Evolutionary conservation across 2,113 vertebrate species (phyloP).

Genomic region (Gadus chalcogrammus): DNA sequence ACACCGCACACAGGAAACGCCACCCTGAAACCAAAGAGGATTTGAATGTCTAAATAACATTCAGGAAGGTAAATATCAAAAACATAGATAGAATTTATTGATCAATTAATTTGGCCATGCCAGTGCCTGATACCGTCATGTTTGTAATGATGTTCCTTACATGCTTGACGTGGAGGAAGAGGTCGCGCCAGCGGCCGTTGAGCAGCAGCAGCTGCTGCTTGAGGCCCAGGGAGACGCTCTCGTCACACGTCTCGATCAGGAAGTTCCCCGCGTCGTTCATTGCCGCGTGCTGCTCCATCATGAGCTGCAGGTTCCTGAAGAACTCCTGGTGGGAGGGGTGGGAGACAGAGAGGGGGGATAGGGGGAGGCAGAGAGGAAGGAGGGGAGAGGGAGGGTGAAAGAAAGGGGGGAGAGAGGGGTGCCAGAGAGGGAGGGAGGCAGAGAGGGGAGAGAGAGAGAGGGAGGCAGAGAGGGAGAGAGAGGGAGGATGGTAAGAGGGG

Average conservation of each 20-base stretch:
- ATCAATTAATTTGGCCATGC: not conserved
- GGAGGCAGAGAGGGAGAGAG: slow-evolving; percentile 35
- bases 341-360: not conserved
- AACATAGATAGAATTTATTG: not conserved
- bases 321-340: slow-evolving; percentile 76
- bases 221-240: slow-evolving; percentile 89
- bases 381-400: not conserved
- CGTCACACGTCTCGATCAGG: slow-evolving; percentile 94
- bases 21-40: not conserved
- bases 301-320: slow-evolving; percentile 72
- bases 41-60: not conserved
- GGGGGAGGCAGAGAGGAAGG: not conserved
- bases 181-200: slow-evolving; percentile 70
- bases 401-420: not conserved
- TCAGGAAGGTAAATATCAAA: not conserved
- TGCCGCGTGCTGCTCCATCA: slow-evolving; percentile 91
- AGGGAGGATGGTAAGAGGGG: slow-evolving; percentile 23
- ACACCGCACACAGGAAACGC: not conserved
- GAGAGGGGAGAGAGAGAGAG: slow-evolving; percentile 39
- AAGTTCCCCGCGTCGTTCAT: slow-evolving; percentile 99
- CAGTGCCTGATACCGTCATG: not conserved
- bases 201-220: slow-evolving; percentile 92
- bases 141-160: slow-evolving; percentile 57
- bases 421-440: slow-evolving; percentile 32
- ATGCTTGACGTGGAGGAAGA: slow-evolving; percentile 87